Conservation (phyloP, 2,888 invertebrate genomes). For the Microdon myrmicae region DNA sequence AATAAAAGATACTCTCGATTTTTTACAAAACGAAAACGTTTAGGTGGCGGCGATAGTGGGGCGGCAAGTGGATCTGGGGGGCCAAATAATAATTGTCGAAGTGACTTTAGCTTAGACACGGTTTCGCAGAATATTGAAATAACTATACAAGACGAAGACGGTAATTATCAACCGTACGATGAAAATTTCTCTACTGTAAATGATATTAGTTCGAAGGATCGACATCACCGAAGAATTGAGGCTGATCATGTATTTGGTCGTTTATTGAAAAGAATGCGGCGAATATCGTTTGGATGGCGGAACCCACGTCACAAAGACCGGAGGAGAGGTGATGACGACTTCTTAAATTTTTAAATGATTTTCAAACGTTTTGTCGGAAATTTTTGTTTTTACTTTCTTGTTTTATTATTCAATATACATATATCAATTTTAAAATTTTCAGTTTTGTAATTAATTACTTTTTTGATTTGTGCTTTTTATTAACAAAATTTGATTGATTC, state of each 20-base stretch:
- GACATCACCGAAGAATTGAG: slow-evolving; percentile 56
- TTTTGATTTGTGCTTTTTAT: neutral
- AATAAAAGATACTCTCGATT: slow-evolving; percentile 61
- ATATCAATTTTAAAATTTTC: neutral
- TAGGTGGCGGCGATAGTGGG: slow-evolving; percentile 46
- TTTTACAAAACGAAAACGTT: slow-evolving; percentile 63
- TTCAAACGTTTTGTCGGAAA: slow-evolving; percentile 15
- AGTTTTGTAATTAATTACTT: slow-evolving; percentile 3
- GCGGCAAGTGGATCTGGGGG: slow-evolving; percentile 17
- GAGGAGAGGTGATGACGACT: slow-evolving; percentile 65
- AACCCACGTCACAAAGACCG: slow-evolving; percentile 65
- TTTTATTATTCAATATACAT: neutral
- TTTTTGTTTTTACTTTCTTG: slow-evolving; percentile 13
- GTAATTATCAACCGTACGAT: slow-evolving; percentile 63
- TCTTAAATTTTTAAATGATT: slow-evolving; percentile 30
- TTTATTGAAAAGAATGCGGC: slow-evolving; percentile 63
- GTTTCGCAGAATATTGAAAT: slow-evolving; percentile 66
- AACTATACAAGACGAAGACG: slow-evolving; percentile 65
- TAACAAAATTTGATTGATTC: neutral
- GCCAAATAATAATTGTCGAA: slow-evolving; percentile 54
- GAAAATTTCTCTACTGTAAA: slow-evolving; percentile 60
- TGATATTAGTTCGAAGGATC: slow-evolving; percentile 57
- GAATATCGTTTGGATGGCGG: slow-evolving; percentile 65
- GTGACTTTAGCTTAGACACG: slow-evolving; percentile 63
- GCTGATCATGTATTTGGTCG: slow-evolving; percentile 63